Evolutionary conservation across 2,113 vertebrate species (phyloP).

Genomic region (Illadopsis cleaveri): DNA sequence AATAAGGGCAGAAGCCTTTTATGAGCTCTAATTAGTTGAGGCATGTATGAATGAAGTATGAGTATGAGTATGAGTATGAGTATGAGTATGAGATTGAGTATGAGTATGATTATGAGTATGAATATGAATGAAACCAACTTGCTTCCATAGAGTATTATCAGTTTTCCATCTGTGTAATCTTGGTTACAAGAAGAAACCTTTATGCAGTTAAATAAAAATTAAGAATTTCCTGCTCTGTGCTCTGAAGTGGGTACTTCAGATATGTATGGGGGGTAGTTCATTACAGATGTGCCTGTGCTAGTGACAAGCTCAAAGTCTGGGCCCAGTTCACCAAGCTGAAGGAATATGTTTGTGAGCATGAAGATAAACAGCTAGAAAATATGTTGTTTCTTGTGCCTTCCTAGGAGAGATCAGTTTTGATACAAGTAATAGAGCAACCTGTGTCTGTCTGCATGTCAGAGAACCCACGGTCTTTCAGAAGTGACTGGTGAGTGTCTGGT

Average conservation of each 20-base stretch:
- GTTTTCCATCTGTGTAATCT: not conserved
- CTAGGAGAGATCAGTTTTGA: not conserved
- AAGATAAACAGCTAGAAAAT: not conserved
- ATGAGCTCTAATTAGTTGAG: not conserved
- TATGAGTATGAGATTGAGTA: too few species aligned
- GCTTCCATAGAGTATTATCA: not conserved
- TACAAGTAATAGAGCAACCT: not conserved
- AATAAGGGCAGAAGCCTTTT: not conserved
- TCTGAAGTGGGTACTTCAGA: not conserved
- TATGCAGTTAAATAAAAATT: not conserved
- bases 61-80: not conserved
- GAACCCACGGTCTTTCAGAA: not conserved
- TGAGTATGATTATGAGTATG: too few species aligned
- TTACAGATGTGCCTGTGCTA: not conserved
- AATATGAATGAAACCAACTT: not conserved
- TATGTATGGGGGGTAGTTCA: not conserved
- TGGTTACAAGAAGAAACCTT: not conserved
- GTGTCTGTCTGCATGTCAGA: not conserved
- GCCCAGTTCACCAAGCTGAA: not conserved
- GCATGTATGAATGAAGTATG: not conserved
- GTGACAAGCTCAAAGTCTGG: not conserved
- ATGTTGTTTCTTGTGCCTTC: not conserved
- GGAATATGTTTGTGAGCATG: not conserved
- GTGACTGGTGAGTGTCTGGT: not conserved
- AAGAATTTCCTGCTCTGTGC: not conserved